These are phyloP conservation scores for Zaprionus lachaisei DNA, from an alignment of 1,140 invertebrate genomes.

Conservation along the genomic window DNA sequence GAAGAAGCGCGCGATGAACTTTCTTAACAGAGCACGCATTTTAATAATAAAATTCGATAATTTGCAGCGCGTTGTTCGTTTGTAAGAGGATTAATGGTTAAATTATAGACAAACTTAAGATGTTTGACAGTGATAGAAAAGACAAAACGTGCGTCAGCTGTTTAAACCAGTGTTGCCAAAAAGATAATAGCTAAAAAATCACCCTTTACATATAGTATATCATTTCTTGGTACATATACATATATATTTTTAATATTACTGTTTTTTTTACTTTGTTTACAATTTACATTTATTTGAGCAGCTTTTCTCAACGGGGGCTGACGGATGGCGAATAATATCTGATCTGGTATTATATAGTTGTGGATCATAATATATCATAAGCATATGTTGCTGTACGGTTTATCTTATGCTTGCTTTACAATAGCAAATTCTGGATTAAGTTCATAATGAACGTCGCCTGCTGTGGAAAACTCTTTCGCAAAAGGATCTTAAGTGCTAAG, in stretches of 20 bases:
- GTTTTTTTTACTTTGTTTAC: constrained; percentile 7
- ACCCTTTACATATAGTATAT: not conserved
- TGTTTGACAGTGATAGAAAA: too few species aligned
- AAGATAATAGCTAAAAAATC: too few species aligned
- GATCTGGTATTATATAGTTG: constrained; percentile 52
- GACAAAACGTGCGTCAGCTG: too few species aligned
- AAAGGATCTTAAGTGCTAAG: not conserved
- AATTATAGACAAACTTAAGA: too few species aligned
- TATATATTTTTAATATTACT: too few species aligned
- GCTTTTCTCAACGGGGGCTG: constrained; percentile 38
- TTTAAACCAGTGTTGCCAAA: too few species aligned
- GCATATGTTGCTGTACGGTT: not conserved
- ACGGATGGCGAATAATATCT: constrained; percentile 54
- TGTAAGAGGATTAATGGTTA: too few species aligned
- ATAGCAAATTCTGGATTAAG: constrained; percentile 30
- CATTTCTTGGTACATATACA: not conserved
- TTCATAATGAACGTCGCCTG: constrained; percentile 17
- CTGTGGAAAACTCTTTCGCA: not conserved
- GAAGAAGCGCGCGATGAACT: too few species aligned
- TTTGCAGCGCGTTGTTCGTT: too few species aligned
- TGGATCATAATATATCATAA: constrained; percentile 45
- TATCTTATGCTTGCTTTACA: constrained; percentile 11
- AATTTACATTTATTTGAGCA: constrained; percentile 59
- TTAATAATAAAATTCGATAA: too few species aligned
- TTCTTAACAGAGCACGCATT: too few species aligned